These are phyloP conservation scores for Drosophila grimshawi DNA, from an alignment of 1,140 invertebrate species.

Conservation along the genomic window DNA sequence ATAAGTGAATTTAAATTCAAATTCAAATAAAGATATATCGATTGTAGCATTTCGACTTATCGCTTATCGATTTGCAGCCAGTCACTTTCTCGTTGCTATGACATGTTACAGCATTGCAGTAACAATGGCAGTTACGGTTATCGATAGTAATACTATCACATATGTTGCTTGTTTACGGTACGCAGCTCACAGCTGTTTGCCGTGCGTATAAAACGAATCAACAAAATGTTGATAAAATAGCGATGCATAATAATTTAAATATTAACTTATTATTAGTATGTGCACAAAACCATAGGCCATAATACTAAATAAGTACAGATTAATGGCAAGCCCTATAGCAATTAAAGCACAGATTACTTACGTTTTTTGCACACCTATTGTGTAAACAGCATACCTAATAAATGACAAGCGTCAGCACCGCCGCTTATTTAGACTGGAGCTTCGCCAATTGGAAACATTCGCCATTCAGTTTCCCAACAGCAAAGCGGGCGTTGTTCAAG, in stretches of 20 bases:
- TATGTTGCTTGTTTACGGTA: slow-evolving; percentile 10
- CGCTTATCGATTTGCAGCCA: neutral
- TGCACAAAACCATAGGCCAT: no score
- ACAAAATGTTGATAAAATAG: neutral
- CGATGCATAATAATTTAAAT: no score
- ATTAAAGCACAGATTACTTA: neutral
- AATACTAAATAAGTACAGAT: no score
- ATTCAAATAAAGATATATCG: slow-evolving; percentile 2
- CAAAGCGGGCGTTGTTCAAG: slow-evolving; percentile 24
- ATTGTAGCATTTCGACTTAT: neutral
- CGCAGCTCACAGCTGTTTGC: slow-evolving; percentile 7
- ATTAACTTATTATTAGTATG: no score
- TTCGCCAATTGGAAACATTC: slow-evolving; percentile 19
- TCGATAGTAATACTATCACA: slow-evolving; percentile 17
- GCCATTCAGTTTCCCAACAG: slow-evolving; percentile 8
- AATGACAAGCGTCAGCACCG: neutral
- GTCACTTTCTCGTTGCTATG: slow-evolving; percentile 15
- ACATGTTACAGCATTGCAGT: neutral
- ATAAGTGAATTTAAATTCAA: slow-evolving; percentile 29
- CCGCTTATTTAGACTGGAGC: slow-evolving; percentile 28
- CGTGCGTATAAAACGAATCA: neutral
- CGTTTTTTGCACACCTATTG: slow-evolving; percentile 1
- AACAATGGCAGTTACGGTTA: slow-evolving; percentile 1
- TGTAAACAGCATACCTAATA: slow-evolving; percentile 20
- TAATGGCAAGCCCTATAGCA: neutral